Conservation (phyloP, 2,888 invertebrate genomes). For the Leptarthrus brevirostris region DNA sequence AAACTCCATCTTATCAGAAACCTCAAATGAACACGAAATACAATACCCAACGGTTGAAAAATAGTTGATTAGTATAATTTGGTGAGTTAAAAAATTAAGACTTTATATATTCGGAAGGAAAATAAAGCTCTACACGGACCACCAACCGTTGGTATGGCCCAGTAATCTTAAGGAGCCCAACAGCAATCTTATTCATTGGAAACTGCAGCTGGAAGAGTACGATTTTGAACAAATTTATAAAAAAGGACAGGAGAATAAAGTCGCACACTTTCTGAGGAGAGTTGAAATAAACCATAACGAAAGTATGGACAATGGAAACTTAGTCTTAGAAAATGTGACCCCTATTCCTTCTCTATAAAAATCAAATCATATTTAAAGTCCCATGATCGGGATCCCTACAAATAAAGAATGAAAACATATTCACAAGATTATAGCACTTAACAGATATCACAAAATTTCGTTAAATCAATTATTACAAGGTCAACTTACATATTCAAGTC, state of each 20-base stretch:
- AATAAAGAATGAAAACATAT: constrained; percentile 8
- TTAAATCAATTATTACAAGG: too few relatives aligned
- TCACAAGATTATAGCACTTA: background rate
- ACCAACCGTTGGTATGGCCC: background rate
- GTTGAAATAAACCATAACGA: background rate
- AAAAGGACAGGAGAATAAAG: constrained; percentile 22
- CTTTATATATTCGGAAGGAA: background rate
- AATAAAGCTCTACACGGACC: too few relatives aligned
- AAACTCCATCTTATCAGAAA: background rate
- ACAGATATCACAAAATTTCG: too few relatives aligned
- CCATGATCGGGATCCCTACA: background rate
- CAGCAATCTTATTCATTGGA: background rate
- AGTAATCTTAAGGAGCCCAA: too few relatives aligned
- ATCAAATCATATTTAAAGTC: background rate
- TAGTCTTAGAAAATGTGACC: background rate
- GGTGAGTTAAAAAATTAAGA: background rate
- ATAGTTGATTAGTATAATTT: background rate
- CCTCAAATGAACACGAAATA: background rate
- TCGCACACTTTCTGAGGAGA: background rate
- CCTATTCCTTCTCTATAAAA: constrained; percentile 22
- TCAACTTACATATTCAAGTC: too few relatives aligned
- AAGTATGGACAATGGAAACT: background rate
- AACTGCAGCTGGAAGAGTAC: constrained; percentile 4
- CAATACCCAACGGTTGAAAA: constrained; percentile 1
- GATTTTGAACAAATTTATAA: constrained; percentile 10